Percentiles rank a stretch among this genome's conserved stretches.
These are phyloP conservation scores for Cantharis rufa DNA, from an alignment of 2,888 invertebrate genomes.

Conservation along the genomic window DNA sequence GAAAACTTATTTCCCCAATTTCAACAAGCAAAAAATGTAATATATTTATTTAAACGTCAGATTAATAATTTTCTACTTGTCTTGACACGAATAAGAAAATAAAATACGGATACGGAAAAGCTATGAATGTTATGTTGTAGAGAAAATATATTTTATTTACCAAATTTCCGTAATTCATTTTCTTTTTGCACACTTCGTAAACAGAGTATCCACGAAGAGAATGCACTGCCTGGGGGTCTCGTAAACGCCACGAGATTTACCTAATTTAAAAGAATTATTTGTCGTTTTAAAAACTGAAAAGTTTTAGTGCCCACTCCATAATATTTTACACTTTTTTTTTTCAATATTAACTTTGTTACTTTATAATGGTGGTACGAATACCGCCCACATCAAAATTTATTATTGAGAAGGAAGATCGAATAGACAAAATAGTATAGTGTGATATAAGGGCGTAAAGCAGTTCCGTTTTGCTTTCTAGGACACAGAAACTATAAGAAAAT, in stretches of 20 bases:
- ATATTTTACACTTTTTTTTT: no score
- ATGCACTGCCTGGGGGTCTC: not conserved
- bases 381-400: no score
- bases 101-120: not conserved
- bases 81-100: not conserved
- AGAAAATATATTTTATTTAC: not conserved
- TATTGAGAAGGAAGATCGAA: no score
- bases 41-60: not conserved
- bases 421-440: no score
- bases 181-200: not conserved
- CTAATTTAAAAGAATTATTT: not conserved
- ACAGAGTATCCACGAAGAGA: not conserved
- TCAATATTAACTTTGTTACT: no score
- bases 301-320: no score
- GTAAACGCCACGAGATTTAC: not conserved
- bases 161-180: not conserved
- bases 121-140: not conserved
- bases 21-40: not conserved
- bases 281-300: no score
- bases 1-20: not conserved
- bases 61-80: constrained; percentile 5
- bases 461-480: no score
- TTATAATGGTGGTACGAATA: no score
- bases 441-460: no score
- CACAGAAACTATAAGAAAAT: no score